Evolutionary conservation across 1,140 invertebrate species (phyloP), one percentile per base, ranked within the genome.

Genomic region (Microplitis mediator): DNA sequence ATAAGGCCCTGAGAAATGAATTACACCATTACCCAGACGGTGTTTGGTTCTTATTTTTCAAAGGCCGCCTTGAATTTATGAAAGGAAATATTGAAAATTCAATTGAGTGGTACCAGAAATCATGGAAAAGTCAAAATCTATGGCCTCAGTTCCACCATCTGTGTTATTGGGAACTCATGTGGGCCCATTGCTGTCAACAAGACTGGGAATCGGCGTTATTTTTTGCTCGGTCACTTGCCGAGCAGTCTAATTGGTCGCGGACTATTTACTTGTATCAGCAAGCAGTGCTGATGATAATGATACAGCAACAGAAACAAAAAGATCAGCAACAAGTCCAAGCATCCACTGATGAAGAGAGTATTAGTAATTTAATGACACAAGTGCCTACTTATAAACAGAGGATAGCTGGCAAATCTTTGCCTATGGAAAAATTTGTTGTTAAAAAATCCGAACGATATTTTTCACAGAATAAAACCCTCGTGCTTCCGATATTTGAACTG

Each of bases 131-230:
- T 11, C 96, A 98, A 81, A 85, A 91, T 73, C 88, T 94, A 6
- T 99, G 97, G 95, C 91, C 93, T 4, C 97, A 98, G 81, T 97
- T 98, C 84, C 96, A 98, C 86, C 96, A 98, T 84, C 82, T 98
- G 0, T 97, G 96, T 82, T 98, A 93, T 84, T 99, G 97, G 97
- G 97, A 99, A 85, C 87, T 98, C 31, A 91, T 97, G 88, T 98
- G 96, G 96, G 91, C 94, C 6, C 90, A 96, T 80, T 91, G 92
- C 75, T 78, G 91, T n/a, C 83, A 89, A 71, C 85, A 87, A 50
- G 85, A 93, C 61, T 96, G 94, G 94, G 86, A 89, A 58, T 87
- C 93, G 78, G 93, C 95, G 6, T 86, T 91, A 50, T 86, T 89
- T 34, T 96, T 93, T 86, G 93, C 95, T 0, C 89, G 90, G 32